Evolutionary conservation across 2,113 vertebrate species (phyloP).

Genomic region (Amphiprion ocellaris): DNA sequence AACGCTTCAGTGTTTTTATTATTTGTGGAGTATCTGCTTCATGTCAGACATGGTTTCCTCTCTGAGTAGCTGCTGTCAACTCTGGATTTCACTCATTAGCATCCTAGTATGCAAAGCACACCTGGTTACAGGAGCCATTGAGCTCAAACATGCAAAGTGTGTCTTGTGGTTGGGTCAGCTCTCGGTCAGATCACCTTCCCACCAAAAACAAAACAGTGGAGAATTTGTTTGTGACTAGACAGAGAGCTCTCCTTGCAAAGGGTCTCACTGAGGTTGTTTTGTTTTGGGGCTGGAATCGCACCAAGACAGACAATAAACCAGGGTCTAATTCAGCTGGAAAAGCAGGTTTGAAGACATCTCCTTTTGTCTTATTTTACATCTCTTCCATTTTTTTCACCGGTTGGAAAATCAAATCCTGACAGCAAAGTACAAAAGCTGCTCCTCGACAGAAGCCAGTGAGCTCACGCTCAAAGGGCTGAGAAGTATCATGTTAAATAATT

Average conservation of each 20-base stretch:
- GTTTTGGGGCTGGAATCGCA: neutral
- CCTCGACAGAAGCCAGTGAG: constrained; percentile 3
- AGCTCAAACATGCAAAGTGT: constrained; percentile 24
- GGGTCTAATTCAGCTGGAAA: neutral
- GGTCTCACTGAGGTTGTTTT: neutral
- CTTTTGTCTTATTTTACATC: neutral
- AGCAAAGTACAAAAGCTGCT: neutral
- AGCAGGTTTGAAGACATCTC: neutral
- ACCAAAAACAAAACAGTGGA: neutral
- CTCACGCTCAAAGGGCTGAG: constrained; percentile 7
- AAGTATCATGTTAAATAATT: neutral
- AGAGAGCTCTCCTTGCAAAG: neutral
- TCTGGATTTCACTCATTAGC: neutral
- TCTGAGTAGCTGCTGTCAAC: too few species aligned
- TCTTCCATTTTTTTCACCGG: neutral
- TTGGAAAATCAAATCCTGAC: neutral
- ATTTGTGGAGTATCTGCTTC: constrained; percentile 7
- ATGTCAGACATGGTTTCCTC: too few species aligned
- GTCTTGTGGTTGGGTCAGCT: neutral
- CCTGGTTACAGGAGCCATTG: constrained; percentile 11
- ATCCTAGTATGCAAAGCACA: constrained; percentile 10
- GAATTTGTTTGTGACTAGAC: constrained; percentile 13
- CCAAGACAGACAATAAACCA: neutral
- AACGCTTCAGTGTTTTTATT: constrained; percentile 9
- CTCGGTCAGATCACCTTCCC: constrained; percentile 13